Evolutionary conservation across 53 echinoderm and acorn worm genomes (phyloP).

Genomic region (Paracentrotus lividus): DNA sequence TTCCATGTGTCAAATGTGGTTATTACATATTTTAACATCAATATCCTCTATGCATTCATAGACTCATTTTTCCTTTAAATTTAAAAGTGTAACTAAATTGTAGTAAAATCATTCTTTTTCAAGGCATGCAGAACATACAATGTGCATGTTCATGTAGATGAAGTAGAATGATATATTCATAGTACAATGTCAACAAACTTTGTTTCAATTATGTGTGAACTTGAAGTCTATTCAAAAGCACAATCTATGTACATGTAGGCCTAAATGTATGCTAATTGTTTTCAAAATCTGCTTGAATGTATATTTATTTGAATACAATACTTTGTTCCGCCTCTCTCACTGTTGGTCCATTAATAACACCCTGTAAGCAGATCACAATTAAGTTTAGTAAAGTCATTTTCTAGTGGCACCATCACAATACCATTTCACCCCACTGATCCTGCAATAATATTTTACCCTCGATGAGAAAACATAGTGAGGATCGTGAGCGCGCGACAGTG

Average conservation of each 20-base stretch:
- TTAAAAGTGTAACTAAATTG: too few relatives aligned
- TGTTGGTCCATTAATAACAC: neutral
- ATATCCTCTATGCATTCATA: too few relatives aligned
- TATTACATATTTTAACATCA: neutral
- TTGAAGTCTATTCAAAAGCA: too few relatives aligned
- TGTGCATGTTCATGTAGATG: too few relatives aligned
- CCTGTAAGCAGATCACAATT: neutral
- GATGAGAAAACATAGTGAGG: neutral
- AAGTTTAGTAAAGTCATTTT: neutral
- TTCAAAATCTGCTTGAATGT: neutral
- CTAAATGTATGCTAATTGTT: neutral
- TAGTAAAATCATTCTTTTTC: too few relatives aligned
- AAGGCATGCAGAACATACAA: too few relatives aligned
- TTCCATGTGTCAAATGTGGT: conserved; percentile 46
- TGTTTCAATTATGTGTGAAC: too few relatives aligned
- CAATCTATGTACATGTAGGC: too few relatives aligned
- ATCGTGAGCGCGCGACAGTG: neutral
- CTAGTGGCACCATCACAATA: neutral
- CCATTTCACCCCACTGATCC: neutral
- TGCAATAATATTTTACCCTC: conserved; percentile 29
- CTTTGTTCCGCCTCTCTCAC: neutral
- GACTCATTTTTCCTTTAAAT: too few relatives aligned
- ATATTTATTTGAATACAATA: neutral
- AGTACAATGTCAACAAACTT: too few relatives aligned
- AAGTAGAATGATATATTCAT: too few relatives aligned